A percentile compares a stretch with the other conserved stretches of the same genome.
Conservation (phyloP, 2,888 invertebrate genomes). For the Busseola fusca region DNA sequence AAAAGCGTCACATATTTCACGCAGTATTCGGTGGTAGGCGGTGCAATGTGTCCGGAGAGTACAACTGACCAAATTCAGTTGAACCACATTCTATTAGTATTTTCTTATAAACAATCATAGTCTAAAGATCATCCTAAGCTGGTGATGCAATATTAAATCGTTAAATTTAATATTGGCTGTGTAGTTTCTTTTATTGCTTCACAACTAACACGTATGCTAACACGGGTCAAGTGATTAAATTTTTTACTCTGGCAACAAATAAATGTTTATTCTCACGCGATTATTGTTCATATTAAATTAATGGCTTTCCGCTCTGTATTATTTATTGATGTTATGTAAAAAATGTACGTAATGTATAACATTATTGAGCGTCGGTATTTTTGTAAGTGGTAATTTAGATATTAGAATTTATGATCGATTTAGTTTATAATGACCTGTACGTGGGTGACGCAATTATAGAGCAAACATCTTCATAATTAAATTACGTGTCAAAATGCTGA, state of each 20-base stretch:
- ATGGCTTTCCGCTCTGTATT: conserved; percentile 71
- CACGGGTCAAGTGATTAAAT: conserved; percentile 81
- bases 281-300: conserved; percentile 80
- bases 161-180: conserved; percentile 87
- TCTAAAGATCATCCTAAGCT: conserved; percentile 71
- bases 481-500: conserved; percentile 77
- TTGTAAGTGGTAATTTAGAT: conserved; percentile 50
- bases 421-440: conserved; percentile 45
- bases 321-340: conserved; percentile 75
- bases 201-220: conserved; percentile 83
- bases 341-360: conserved; percentile 63
- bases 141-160: conserved; percentile 86
- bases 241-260: conserved; percentile 78
- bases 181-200: conserved; percentile 87
- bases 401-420: conserved; percentile 54
- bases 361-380: conserved; percentile 54
- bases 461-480: conserved; percentile 71
- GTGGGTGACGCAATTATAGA: conserved; percentile 69
- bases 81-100: conserved; percentile 70
- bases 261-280: conserved; percentile 86
- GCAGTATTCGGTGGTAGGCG: conserved; percentile 87
- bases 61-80: conserved; percentile 72
- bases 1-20: conserved; percentile 88
- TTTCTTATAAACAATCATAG: conserved; percentile 60
- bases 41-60: conserved; percentile 76